Base-by-base conservation (phyloP, 2,113 vertebrate genomes). In the Crotalus viridis region DNA sequence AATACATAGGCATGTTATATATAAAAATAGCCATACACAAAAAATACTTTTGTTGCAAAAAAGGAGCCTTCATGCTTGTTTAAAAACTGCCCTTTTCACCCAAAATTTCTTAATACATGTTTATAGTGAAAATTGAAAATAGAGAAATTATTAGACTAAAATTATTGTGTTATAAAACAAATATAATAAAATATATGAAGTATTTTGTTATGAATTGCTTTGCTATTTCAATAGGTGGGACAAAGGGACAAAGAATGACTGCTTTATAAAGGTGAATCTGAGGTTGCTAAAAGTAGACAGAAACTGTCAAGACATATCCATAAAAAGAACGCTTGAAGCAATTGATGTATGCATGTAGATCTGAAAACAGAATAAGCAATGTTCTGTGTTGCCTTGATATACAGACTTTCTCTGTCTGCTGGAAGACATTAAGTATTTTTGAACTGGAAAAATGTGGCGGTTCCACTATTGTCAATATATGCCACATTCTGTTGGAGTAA, bases 261-360 rank as follows among this genome's bases (percentile, higher is more conserved):
- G 4, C 0, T 1, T 55, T 39, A 61, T 33, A 56, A 48, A 2
- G 55, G 0, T 51, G 13, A 21, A 85, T 61, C 52, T 59, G 0
- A 0, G 0, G 39, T 3, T 74, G 24, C 22, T 85, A 52, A 3
- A 7, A n/a, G 57, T 10, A 61, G 39, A 52, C 33, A 92, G n/a
- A 28, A 87, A 46, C 55, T 39, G 12, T 1, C 85, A 55, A 26
- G 91, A 87, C 87, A 22, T n/a, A 39, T 39, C 52, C 0, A 21
- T 55, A 91, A 55, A 56, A 88, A 85, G 12, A 33, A 48, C 0
- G 81, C 64, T 91, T 86, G 3, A 64, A 90, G 69, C 24, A 1
- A 0, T 0, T 0, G n/a, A 24, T 24, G 57, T 61, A 15, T 7
- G 1, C 2, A 0, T 21, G 2, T 4, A 0, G 9, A 0, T 89